phyloP scores from a whole-genome alignment of 2,113 vertebrate genomes.

The Herpetotheres cachinnans region DNA sequence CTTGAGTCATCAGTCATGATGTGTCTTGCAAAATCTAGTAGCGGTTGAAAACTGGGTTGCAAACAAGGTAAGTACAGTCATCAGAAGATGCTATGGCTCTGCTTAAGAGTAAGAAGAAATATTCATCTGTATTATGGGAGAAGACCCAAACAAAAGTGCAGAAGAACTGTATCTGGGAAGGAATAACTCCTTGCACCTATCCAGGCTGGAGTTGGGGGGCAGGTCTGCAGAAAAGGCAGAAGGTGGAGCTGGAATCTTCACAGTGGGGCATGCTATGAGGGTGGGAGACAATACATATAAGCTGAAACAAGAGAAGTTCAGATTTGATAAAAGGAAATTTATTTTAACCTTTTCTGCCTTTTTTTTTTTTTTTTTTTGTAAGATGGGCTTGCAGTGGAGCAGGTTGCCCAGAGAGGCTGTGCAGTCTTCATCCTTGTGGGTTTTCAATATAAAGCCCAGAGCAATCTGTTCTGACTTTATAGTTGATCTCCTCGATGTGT shows the following conservation, averaged over 20 bases:
- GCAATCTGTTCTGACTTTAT: not conserved
- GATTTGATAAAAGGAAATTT: not conserved
- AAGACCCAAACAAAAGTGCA: not conserved
- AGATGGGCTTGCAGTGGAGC: not conserved
- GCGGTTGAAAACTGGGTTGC: not conserved
- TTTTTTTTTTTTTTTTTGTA: not conserved
- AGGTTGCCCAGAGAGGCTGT: not conserved
- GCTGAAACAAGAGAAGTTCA: not conserved
- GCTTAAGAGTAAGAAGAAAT: not conserved
- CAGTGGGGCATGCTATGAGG: not conserved
- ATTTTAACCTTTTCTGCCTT: not conserved
- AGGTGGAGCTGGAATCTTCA: not conserved
- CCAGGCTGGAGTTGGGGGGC: rapidly evolving
- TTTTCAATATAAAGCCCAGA: not conserved
- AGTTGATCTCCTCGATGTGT: not conserved
- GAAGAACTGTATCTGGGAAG: not conserved
- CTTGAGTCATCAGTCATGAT: not conserved
- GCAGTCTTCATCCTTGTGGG: not conserved
- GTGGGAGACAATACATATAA: not conserved
- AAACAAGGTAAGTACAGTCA: not conserved
- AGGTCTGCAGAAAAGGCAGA: not conserved
- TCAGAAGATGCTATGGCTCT: not conserved
- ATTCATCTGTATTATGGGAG: not conserved
- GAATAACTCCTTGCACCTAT: not conserved
- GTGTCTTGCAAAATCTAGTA: not conserved